These are phyloP conservation scores for Spea multiplicata DNA, from an alignment of 2,113 vertebrate genomes.

Conservation along the genomic window DNA sequence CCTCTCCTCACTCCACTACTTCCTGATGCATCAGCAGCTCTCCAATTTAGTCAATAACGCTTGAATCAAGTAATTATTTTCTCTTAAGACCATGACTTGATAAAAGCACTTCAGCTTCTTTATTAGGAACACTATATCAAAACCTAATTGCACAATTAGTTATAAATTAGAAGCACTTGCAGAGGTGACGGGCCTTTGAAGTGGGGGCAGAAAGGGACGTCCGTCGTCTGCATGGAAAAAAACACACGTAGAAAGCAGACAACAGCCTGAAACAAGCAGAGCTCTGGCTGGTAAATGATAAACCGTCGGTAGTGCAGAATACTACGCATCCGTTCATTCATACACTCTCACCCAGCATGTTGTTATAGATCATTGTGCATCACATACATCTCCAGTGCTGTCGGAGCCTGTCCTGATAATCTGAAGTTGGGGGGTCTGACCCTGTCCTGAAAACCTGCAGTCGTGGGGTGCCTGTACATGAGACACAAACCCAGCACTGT, in stretches of 20 bases:
- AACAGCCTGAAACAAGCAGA: not conserved
- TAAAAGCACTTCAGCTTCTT: slow-evolving; percentile 49
- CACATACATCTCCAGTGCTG: not conserved
- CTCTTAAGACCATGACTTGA: slow-evolving; percentile 48
- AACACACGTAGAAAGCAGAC: not conserved
- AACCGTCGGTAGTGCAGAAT: not conserved
- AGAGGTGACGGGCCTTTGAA: slow-evolving; percentile 34
- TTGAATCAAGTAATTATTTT: slow-evolving; percentile 50
- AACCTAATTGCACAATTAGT: slow-evolving; percentile 49
- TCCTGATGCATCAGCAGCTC: slow-evolving; percentile 48
- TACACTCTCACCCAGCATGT: too few species aligned
- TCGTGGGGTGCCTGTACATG: not conserved
- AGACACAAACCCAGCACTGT: not conserved
- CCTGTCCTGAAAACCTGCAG: not conserved
- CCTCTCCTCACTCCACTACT: slow-evolving; percentile 33
- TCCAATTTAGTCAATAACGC: slow-evolving; percentile 47
- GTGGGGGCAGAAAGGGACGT: slow-evolving; percentile 29
- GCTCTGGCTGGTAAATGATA: slow-evolving; percentile 1
- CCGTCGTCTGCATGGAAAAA: slow-evolving; percentile 2
- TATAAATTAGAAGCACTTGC: slow-evolving; percentile 48
- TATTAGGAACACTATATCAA: slow-evolving; percentile 48
- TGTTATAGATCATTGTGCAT: too few species aligned
- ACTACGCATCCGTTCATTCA: not conserved
- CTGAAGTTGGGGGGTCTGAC: not conserved
- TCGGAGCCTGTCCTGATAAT: not conserved